Conservation (phyloP, 2,113 vertebrate genomes). For the Hippocampus zosterae region DNA sequence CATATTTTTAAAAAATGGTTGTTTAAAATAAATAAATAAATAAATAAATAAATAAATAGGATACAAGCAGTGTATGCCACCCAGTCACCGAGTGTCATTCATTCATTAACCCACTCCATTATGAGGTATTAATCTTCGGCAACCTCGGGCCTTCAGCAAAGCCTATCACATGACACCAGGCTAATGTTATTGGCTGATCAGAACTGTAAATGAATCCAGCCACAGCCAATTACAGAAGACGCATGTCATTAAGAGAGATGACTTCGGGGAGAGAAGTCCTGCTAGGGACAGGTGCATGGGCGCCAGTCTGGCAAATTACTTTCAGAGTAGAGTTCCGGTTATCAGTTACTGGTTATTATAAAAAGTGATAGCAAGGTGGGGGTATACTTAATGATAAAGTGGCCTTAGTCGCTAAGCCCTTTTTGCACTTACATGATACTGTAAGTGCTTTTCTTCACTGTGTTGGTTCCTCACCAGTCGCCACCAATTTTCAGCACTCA, state of each 20-base stretch:
- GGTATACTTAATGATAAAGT: conserved; percentile 26
- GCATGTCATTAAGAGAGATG: conserved; percentile 62
- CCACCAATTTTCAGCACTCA: neutral
- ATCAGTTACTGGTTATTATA: conserved; percentile 54
- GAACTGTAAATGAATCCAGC: conserved; percentile 67
- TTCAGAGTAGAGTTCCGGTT: conserved; percentile 60
- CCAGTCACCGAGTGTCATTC: no score
- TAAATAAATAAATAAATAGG: no score
- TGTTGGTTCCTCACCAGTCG: neutral
- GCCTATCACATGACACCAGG: conserved; percentile 46
- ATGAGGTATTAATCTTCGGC: conserved; percentile 51
- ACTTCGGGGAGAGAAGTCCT: conserved; percentile 56
- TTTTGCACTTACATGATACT: neutral
- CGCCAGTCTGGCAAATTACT: conserved; percentile 62
- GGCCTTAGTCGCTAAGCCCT: conserved; percentile 17
- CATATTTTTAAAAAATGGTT: no score
- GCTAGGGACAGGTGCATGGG: conserved; percentile 61
- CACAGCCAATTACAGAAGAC: conserved; percentile 64
- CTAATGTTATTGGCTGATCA: conserved; percentile 70
- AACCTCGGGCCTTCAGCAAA: conserved; percentile 41
- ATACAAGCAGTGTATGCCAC: no score
- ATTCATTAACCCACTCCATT: conserved; percentile 53
- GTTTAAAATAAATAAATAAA: no score
- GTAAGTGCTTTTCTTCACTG: neutral
- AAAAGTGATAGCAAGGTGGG: conserved; percentile 29